phyloP scores from a whole-genome alignment of 2,113 vertebrate genomes.

The Sturnus vulgaris region DNA sequence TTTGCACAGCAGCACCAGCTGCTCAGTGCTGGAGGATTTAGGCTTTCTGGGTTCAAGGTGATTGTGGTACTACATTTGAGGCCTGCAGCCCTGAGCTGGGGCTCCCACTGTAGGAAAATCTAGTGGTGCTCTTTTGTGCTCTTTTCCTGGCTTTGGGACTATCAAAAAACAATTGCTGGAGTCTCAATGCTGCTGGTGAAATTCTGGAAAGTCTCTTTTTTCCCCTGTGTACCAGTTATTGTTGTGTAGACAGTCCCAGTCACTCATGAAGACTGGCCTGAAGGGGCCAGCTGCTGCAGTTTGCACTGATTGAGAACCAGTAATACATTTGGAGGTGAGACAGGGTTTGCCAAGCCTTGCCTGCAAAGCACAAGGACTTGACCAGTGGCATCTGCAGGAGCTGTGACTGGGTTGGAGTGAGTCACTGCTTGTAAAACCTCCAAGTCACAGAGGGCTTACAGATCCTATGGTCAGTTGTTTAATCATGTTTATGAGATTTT shows the following conservation, averaged over 20 bases:
- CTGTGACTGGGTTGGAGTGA: not conserved
- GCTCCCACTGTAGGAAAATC: not conserved
- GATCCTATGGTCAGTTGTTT: not conserved
- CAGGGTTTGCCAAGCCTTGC: not conserved
- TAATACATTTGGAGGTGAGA: not conserved
- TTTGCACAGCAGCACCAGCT: not conserved
- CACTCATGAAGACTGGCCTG: not conserved
- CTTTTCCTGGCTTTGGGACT: not conserved
- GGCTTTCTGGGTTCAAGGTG: not conserved
- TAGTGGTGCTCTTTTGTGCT: not conserved
- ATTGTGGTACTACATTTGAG: not conserved
- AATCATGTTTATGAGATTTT: not conserved
- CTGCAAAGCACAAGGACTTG: not conserved
- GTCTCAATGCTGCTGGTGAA: not conserved
- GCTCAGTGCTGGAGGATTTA: not conserved
- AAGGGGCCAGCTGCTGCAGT: not conserved
- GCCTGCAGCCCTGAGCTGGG: not conserved
- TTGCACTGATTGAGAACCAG: not conserved
- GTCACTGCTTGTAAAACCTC: not conserved
- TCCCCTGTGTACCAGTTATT: not conserved
- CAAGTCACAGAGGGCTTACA: not conserved
- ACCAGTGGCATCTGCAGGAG: not conserved
- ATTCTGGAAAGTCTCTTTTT: not conserved
- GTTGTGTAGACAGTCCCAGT: not conserved
- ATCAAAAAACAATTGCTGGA: not conserved